A percentile compares a stretch with the other conserved stretches of the same genome.
Conservation (phyloP, 1,140 invertebrate species). For the Aphelinus atriplicis region DNA sequence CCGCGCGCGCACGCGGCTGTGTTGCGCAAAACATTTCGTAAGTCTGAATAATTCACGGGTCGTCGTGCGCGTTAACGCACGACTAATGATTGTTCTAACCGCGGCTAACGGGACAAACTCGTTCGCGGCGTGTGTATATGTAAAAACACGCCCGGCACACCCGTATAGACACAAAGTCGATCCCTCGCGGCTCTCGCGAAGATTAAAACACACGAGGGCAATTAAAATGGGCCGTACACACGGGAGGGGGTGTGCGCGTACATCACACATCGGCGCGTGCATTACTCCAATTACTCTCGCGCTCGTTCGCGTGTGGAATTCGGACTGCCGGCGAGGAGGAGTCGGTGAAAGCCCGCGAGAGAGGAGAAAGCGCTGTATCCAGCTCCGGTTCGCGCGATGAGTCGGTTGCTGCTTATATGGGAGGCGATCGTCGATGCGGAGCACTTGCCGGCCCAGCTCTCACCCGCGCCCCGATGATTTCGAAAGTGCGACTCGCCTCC, state of each 20-base stretch:
- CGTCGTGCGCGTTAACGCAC: not conserved
- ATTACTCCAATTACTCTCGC: not conserved
- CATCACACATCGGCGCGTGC: not conserved
- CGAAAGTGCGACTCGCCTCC: too few species aligned
- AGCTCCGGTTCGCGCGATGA: too few species aligned
- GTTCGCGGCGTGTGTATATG: not conserved
- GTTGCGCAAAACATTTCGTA: constrained; percentile 15
- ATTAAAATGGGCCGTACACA: not conserved
- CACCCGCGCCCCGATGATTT: too few species aligned
- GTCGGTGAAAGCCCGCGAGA: not conserved
- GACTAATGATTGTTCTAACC: constrained; percentile 1
- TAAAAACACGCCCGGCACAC: not conserved
- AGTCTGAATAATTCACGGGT: not conserved
- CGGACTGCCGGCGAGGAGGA: not conserved
- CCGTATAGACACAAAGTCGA: too few species aligned
- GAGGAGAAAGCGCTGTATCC: too few species aligned
- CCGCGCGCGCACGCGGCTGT: not conserved
- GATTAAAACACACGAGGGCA: not conserved
- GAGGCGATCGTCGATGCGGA: too few species aligned
- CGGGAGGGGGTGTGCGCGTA: not conserved
- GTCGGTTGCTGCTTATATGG: too few species aligned
- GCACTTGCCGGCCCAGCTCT: too few species aligned
- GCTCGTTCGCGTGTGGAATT: constrained; percentile 7
- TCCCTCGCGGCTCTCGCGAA: not conserved
- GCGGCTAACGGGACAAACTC: constrained; percentile 6